These are phyloP conservation scores for Lasaia peninsularis DNA, from an alignment of 1,140 invertebrate species.

Conservation along the genomic window DNA sequence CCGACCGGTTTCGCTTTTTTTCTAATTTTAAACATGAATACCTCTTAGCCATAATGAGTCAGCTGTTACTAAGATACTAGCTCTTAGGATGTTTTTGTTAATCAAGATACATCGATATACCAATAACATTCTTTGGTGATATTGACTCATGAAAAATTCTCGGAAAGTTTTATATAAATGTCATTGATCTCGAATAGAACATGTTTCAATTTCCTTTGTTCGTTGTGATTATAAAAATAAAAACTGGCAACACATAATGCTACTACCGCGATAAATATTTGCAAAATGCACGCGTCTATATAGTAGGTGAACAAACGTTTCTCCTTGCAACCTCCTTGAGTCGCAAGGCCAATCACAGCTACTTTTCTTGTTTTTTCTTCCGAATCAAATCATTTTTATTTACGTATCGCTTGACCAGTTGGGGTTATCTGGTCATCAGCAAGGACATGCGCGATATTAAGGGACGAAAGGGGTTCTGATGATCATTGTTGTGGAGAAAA, in stretches of 20 bases:
- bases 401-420: conserved; percentile 60
- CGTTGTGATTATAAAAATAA: not conserved
- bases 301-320: conserved; percentile 68
- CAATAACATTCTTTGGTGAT: too few species aligned
- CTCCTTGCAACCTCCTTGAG: conserved; percentile 70
- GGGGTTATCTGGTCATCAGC: conserved; percentile 61
- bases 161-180: too few species aligned
- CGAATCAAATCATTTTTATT: conserved; percentile 74
- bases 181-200: too few species aligned
- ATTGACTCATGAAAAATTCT: too few species aligned
- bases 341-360: conserved; percentile 58
- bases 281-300: conserved; percentile 31
- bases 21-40: too few species aligned
- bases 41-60: too few species aligned
- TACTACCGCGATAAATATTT: conserved; percentile 28
- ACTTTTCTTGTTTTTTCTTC: conserved; percentile 52
- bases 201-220: not conserved
- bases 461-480: not conserved
- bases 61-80: too few species aligned
- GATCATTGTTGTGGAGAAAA: not conserved
- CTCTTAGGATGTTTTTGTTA: too few species aligned
- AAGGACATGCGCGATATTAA: conserved; percentile 43
- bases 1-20: too few species aligned
- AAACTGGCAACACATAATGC: not conserved
- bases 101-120: too few species aligned